These are phyloP conservation scores for Drosophila prostipennis DNA, from an alignment of 2,888 invertebrate species.

Conservation along the genomic window DNA sequence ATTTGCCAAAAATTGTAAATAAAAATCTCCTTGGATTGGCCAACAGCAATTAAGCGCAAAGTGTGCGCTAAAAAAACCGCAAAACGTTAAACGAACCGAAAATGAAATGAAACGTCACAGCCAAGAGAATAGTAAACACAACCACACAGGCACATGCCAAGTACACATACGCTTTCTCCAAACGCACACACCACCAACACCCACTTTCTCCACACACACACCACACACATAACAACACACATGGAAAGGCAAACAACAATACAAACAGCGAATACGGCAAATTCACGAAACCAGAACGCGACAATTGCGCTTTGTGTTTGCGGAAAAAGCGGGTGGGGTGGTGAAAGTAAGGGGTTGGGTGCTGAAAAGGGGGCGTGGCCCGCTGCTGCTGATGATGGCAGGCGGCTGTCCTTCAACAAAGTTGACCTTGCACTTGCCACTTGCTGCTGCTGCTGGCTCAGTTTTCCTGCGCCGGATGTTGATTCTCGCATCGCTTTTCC, in stretches of 20 bases:
- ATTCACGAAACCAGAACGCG: slow-evolving; percentile 41
- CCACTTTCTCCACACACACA: not conserved
- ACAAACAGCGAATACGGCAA: slow-evolving; percentile 33
- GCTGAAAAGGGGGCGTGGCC: slow-evolving; percentile 6
- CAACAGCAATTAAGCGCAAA: slow-evolving; percentile 26
- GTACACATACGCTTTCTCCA: slow-evolving; percentile 1
- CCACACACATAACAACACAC: not conserved
- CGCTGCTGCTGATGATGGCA: slow-evolving; percentile 27
- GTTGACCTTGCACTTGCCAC: slow-evolving; percentile 79
- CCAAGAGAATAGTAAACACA: slow-evolving; percentile 56
- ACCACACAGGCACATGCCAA: slow-evolving; percentile 6
- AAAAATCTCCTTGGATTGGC: slow-evolving; percentile 23
- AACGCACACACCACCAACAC: not conserved
- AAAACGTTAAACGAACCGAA: slow-evolving; percentile 67
- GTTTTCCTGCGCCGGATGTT: slow-evolving; percentile 67
- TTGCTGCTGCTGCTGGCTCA: slow-evolving; percentile 64
- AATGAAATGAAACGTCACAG: slow-evolving; percentile 60
- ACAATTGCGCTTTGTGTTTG: slow-evolving; percentile 41
- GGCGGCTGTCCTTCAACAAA: slow-evolving; percentile 72
- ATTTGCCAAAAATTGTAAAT: not conserved
- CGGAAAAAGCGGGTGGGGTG: slow-evolving; percentile 5
- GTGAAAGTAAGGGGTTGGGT: not conserved
- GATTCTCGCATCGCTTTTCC: slow-evolving; percentile 55
- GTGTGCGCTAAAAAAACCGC: slow-evolving; percentile 42
- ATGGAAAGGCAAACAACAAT: slow-evolving; percentile 31